A percentile compares a stretch with the other conserved stretches of the same genome.
Conservation (phyloP, 2,888 invertebrate species). For the Harpalus rubripes region DNA sequence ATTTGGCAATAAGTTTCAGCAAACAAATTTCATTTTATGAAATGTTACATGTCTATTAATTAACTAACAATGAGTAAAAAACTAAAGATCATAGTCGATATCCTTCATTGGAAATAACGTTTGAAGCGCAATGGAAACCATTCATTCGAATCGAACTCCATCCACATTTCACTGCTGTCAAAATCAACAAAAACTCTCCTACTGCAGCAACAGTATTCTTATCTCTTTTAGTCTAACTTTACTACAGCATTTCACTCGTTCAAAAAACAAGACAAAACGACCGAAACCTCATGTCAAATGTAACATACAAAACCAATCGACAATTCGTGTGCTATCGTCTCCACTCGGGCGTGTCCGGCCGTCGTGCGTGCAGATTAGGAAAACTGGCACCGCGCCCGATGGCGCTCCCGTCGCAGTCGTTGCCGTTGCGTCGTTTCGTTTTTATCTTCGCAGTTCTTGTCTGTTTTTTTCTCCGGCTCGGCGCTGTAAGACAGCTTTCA, state of each 20-base stretch:
- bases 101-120: not conserved
- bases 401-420: constrained; percentile 31
- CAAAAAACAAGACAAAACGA: constrained; percentile 45
- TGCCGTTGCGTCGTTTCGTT: constrained; percentile 25
- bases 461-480: constrained; percentile 27
- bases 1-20: too few relatives aligned
- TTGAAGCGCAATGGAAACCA: not conserved
- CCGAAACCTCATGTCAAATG: constrained; percentile 50
- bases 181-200: constrained; percentile 19
- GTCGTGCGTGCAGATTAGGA: constrained; percentile 47
- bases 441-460: constrained; percentile 49
- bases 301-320: constrained; percentile 55
- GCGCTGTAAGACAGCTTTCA: constrained; percentile 55
- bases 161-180: constrained; percentile 14
- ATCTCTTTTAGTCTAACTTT: constrained; percentile 33
- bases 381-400: constrained; percentile 40
- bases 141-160: constrained; percentile 11
- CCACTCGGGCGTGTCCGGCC: constrained; percentile 48
- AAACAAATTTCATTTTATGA: too few relatives aligned
- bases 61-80: not conserved
- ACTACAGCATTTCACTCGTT: constrained; percentile 21
- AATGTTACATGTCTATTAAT: too few relatives aligned
- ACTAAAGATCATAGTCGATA: not conserved
- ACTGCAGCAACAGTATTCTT: constrained; percentile 40
- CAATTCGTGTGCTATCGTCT: constrained; percentile 38